Percentiles rank a stretch among this genome's conserved stretches.
phyloP scores from a whole-genome alignment of 2,113 vertebrate species.

The Mionectes macconnelli region DNA sequence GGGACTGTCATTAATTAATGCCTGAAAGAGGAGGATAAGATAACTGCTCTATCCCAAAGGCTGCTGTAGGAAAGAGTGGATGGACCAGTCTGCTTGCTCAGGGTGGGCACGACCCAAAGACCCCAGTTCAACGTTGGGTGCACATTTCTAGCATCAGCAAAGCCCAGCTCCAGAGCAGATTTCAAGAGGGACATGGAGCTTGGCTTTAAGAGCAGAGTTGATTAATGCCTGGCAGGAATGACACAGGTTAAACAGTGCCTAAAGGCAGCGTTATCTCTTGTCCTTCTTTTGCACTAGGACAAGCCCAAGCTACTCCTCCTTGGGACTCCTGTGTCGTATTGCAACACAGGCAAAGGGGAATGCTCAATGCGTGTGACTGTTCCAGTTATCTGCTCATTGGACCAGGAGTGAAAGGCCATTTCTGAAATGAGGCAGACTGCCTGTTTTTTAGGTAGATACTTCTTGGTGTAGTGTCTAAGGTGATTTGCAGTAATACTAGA shows the following conservation, averaged over 20 bases:
- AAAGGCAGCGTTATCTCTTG: neutral
- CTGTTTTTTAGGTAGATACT: neutral
- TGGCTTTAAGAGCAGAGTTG: neutral
- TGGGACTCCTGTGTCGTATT: too few relatives aligned
- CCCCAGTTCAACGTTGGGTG: fast-evolving
- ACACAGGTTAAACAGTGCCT: neutral
- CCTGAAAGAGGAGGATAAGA: neutral
- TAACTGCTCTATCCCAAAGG: neutral
- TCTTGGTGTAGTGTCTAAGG: neutral
- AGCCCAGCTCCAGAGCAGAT: neutral
- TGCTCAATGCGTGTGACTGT: fast-evolving
- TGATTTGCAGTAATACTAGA: neutral
- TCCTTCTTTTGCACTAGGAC: neutral
- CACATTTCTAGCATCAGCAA: neutral
- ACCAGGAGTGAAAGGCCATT: fast-evolving
- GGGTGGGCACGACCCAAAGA: fast-evolving
- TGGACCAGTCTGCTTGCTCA: neutral
- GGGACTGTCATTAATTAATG: constrained; percentile 44
- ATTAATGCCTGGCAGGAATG: neutral
- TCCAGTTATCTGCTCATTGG: neutral
- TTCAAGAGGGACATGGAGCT: fast-evolving
- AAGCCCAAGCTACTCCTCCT: neutral
- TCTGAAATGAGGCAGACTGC: neutral
- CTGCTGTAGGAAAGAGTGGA: neutral
- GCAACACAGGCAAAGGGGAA: neutral